Base-by-base conservation (phyloP, 2,888 invertebrate genomes). In the Villa cingulata region DNA sequence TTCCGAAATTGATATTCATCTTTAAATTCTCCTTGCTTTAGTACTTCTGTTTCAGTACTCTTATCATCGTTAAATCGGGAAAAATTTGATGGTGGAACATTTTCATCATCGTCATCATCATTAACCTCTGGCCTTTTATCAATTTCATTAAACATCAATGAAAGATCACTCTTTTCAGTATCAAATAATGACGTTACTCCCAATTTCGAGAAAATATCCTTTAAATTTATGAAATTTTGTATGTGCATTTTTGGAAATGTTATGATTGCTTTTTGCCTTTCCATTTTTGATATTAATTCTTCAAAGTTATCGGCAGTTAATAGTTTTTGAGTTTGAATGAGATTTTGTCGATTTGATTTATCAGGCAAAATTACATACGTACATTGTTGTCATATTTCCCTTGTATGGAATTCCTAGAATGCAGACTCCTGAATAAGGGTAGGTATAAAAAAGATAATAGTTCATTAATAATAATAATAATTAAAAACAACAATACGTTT, bases 161-260 rank as follows among this genome's bases (percentile, higher is more conserved):
- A 82, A 43, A 88, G 74, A 65, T 86, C 83, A 1, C 83, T 80
- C 44, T 66, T 60, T 0, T 54, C 54, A 0, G 75, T 73, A 49
- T 72, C 62, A 60, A 89, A 88, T 50, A 88, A 68, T 1, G 80
- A 72, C 2, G 62, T 60, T 0, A 85, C 60, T 0, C 83, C 83
- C 48, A 86, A 60, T 3, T 63, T 59, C 52, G 74, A 63, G 4
- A 87, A 64, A 1, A 76, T 57, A 0, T 68, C 52, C 48, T 73
- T 76, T 38, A 86, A 62, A 53, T 75, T 72, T 3, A 76, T 56
- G 0, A 72, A 74, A 41, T 72, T 76, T 51, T 77, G 74, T 2
- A 88, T 65, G 55, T 80, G 77, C 80, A 88, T 81, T 62, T 81
- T 83, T 1, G 87, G 87, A 32, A 78, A 70, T 1, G 81, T 62